A percentile compares a stretch with the other conserved stretches of the same genome.
These are phyloP conservation scores for Achroia grisella DNA, from an alignment of 1,140 invertebrate species.

Conservation along the genomic window DNA sequence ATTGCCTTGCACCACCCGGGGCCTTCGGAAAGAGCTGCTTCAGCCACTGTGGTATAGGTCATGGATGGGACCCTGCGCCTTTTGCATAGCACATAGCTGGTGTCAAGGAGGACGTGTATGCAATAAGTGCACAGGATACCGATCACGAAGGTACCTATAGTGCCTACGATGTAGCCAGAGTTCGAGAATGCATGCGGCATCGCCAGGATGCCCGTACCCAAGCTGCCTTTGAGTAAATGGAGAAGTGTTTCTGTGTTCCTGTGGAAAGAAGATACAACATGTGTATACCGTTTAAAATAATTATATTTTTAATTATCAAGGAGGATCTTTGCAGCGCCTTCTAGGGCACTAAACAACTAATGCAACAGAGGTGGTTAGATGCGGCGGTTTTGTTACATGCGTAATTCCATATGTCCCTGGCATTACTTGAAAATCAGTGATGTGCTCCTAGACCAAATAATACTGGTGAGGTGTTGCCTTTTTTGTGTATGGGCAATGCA, in stretches of 20 bases:
- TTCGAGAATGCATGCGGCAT: slow-evolving; percentile 84
- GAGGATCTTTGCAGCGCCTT: too few species aligned
- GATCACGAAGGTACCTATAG: slow-evolving; percentile 76
- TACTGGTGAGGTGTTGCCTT: too few species aligned
- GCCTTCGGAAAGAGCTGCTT: slow-evolving; percentile 81
- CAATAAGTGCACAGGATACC: slow-evolving; percentile 81
- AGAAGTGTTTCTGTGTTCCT: slow-evolving; percentile 79
- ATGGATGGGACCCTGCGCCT: slow-evolving; percentile 76
- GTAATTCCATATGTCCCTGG: too few species aligned
- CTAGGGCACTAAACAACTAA: too few species aligned
- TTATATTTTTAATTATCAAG: too few species aligned
- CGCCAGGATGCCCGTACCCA: slow-evolving; percentile 84
- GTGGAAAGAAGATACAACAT: slow-evolving; percentile 22
- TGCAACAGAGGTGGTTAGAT: too few species aligned
- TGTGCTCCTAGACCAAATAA: too few species aligned
- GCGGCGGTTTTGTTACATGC: too few species aligned
- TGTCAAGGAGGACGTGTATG: slow-evolving; percentile 79
- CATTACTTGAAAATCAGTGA: too few species aligned
- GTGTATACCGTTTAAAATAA: too few species aligned
- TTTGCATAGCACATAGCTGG: slow-evolving; percentile 66
- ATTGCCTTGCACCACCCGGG: slow-evolving; percentile 75
- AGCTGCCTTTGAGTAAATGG: slow-evolving; percentile 80
- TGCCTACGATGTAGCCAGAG: slow-evolving; percentile 79
- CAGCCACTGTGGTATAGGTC: slow-evolving; percentile 81
- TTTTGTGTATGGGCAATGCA: too few species aligned